Base-by-base conservation (phyloP, 2,888 invertebrate species). In the Drosophila mayaguana region DNA sequence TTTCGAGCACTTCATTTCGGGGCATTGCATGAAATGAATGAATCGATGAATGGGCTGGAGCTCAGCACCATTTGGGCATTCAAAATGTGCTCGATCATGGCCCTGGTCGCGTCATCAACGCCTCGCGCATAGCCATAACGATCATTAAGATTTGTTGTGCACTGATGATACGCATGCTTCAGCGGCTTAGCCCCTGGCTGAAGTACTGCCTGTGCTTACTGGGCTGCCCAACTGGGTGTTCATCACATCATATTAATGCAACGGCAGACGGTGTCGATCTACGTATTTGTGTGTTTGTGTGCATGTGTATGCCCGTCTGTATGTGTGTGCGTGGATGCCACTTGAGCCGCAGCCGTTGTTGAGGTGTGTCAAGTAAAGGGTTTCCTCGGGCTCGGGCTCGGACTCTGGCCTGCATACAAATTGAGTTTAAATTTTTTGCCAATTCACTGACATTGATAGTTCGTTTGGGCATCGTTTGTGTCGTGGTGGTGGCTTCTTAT, bases 401-500 rank as follows among this genome's bases (percentile, higher is more conserved):
- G 48, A 69, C 73, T 69, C 72, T 76, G 78, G 85, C 75, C 80
- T 88, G 88, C 86, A 86, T 86, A 86, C 86, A 86, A 86, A 86
- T 86, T 86, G 86, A 86, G 83, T 80, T 83, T 83, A 84, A 84
- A 84, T 87, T 84, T 88, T 89, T 85, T 89, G 89, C 85, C 89
- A 82, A 89, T 87, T 89, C 89, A 89, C 89, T 83, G 89, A 89
- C 85, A 89, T 88, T 89, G 89, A 87, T 89, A 89, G 83, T 83
- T 90, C 90, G 83, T 90, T 90, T 90, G 89, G 84, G 87, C 78
- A 76, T 87, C 88, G 81, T 90, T 89, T 89, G 88, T 83, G 83
- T 83, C 87, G 90, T 83, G 88, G 83, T 83, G 90, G 90, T 83
- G 90, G 90, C 81, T 85, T 88, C 83, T 84, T 88, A 90, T 88